Evolutionary conservation across 2,888 invertebrate species (phyloP), one percentile per base, ranked within the genome.

Genomic region (Netelia virgata): DNA sequence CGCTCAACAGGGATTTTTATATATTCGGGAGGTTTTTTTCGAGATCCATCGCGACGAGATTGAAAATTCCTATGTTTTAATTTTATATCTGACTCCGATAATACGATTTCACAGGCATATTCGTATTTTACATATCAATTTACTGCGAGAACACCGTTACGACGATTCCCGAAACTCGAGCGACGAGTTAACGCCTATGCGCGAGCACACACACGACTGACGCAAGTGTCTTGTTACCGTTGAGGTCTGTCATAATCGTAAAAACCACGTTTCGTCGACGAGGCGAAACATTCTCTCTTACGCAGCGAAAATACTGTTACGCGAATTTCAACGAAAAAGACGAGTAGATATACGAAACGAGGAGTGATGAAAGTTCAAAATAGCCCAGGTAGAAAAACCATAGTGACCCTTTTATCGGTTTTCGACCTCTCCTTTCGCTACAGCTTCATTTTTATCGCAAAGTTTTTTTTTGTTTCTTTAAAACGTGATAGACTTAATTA

Each of bases 261-360:
- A 77, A 78, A 78, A 66, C 69, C 59, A 47, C 59, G 73, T 70
- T 77, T 74, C 76, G 76, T 76, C 57, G 72, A 80, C 79, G 63
- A 59, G 72, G 61, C 78, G 53, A 80, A 79, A 75, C 41, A 18
- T 76, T 82, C 77, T 61, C 74, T 64, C 80, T 80, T 76, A 55
- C 76, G 80, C 76, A 78, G 73, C 77, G 53, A 70, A 82, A 76
- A 84, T 80, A 70, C 64, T 1, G 47, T 61, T 53, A 72, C 28
- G 72, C 59, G 57, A 63, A 80, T 59, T 18, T 18, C 50, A 53
- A 72, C 53, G 36, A 43, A 10, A 63, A 70, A 55, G 53, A 20
- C 23, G 18, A 9, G 57, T 14, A 8, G 9, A 57, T 57, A 57
- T 16, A 57, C 57, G 57, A 57, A 16, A 57, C n/a, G 53, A 57